Evolutionary conservation across 1,140 invertebrate genomes (phyloP).

Genomic region (Cryptotermes secundus): DNA sequence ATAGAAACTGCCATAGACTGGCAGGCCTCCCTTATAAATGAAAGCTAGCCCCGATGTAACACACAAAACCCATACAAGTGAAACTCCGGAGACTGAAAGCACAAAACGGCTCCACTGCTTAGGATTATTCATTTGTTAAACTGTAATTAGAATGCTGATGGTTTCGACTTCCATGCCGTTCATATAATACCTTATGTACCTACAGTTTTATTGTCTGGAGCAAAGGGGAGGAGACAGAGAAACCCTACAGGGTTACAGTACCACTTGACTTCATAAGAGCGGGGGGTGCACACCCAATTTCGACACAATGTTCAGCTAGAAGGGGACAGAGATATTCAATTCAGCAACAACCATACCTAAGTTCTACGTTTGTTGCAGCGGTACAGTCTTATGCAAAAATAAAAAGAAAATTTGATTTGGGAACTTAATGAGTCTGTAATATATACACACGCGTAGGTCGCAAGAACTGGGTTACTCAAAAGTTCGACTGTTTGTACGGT

Average conservation of each 20-base stretch:
- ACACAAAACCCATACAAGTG: no score
- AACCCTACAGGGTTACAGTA: neutral
- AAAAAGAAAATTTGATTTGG: neutral
- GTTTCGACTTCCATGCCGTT: conserved; percentile 15
- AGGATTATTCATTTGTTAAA: conserved; percentile 10
- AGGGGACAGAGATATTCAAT: neutral
- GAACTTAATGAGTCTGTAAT: no score
- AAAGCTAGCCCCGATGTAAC: no score
- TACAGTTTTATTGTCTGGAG: neutral
- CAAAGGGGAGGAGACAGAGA: neutral
- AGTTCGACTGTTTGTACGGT: no score
- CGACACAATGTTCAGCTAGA: conserved; percentile 11
- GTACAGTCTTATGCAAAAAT: neutral
- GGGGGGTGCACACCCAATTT: neutral
- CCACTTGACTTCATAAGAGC: conserved; percentile 3
- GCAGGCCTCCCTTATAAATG: no score
- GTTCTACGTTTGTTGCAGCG: neutral
- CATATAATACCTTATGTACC: neutral
- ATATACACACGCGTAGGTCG: no score
- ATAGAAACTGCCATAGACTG: neutral
- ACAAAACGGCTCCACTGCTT: neutral
- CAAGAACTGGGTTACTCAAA: no score
- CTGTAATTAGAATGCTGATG: conserved; percentile 4
- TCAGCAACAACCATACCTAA: neutral
- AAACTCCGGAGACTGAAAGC: no score